Base-by-base conservation (phyloP, 35 echinoderm and acorn worm species). In the Holothuria glaberrima region DNA sequence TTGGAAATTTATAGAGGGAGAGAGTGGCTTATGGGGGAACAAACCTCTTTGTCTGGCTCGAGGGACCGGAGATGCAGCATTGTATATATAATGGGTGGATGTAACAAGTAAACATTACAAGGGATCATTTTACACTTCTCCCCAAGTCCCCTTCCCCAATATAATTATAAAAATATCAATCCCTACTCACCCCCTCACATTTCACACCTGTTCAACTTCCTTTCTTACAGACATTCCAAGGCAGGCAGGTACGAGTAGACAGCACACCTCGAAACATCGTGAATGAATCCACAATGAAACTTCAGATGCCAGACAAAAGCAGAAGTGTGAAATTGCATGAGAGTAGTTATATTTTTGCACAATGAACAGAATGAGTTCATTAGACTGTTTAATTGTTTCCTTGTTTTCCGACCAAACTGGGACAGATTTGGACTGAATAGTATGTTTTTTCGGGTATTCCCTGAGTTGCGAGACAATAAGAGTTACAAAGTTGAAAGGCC, bases 201-300 rank as follows among this genome's bases (percentile, higher is more conserved):
- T 41, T 41, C 36, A 41, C 7, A 41, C 36, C 36, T 9, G 3
- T 68, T 0, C n/a, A 19, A 68, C 64, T 24, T 68, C 22, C 64
- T 68, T 12, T 68, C 64, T 68, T 68, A 26, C 64, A 68, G 64
- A 68, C 64, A 26, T 68, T 68, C 64, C 64, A 68, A 68, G 64
- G 64, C 64, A 68, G 64, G 64, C 64, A 68, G n/a, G 64, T 65
- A 16, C 64, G 19, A 0, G 64, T 68, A 20, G 64, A 68, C 64
- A 68, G 64, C 64, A 68, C 64, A 68, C 64, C 64, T 20, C 64
- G 64, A 10, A 19, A 68, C n/a, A 68, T 68, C 22, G 64, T 68
- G 64, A 68, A 68, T 68, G 64, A 68, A 68, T 68, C 64, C 19
- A 20, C 64, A 9, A 68, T 68, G 64, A 68, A 68, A 26, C 64